These are phyloP conservation scores for Australoheros scitulus DNA, from an alignment of 2,113 vertebrate genomes.

Conservation along the genomic window DNA sequence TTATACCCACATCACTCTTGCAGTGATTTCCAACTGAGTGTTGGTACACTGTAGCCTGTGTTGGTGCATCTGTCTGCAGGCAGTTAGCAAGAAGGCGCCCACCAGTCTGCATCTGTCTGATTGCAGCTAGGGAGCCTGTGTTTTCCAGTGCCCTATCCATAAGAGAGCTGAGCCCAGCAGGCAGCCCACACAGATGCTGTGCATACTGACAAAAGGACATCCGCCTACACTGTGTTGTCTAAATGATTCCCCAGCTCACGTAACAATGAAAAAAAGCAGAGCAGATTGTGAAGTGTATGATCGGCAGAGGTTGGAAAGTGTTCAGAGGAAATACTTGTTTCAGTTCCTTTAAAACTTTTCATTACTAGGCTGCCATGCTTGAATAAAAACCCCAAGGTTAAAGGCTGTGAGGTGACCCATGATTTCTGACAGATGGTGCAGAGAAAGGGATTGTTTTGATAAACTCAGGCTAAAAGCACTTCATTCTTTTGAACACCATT, in stretches of 20 bases:
- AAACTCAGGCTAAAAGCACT: slow-evolving; percentile 34
- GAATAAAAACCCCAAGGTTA: slow-evolving; percentile 39
- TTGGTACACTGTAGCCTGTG: slow-evolving; percentile 33
- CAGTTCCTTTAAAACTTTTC: slow-evolving; percentile 64
- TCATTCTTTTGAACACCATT: slow-evolving; percentile 24
- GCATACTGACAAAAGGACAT: slow-evolving; percentile 78
- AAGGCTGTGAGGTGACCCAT: slow-evolving; percentile 30
- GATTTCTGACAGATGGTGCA: slow-evolving; percentile 52
- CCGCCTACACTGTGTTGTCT: slow-evolving; percentile 75
- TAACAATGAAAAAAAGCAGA: slow-evolving; percentile 62
- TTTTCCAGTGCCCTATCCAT: slow-evolving; percentile 66
- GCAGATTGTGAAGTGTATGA: slow-evolving; percentile 72
- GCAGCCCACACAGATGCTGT: slow-evolving; percentile 75
- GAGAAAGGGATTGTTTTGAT: slow-evolving; percentile 54
- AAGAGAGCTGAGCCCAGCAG: slow-evolving; percentile 73
- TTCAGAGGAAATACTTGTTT: slow-evolving; percentile 65
- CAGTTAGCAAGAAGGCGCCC: slow-evolving; percentile 69
- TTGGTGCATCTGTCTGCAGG: slow-evolving; percentile 66
- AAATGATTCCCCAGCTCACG: slow-evolving; percentile 75
- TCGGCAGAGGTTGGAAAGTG: slow-evolving; percentile 62
- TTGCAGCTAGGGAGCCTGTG: slow-evolving; percentile 63
- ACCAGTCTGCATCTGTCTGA: slow-evolving; percentile 80
- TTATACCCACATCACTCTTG: slow-evolving; percentile 26
- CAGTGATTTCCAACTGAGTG: slow-evolving; percentile 35
- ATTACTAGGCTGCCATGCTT: slow-evolving; percentile 27